These are phyloP conservation scores for Caenorhabditis virilis DNA, from an alignment of 2,888 invertebrate species.

Conservation along the genomic window DNA sequence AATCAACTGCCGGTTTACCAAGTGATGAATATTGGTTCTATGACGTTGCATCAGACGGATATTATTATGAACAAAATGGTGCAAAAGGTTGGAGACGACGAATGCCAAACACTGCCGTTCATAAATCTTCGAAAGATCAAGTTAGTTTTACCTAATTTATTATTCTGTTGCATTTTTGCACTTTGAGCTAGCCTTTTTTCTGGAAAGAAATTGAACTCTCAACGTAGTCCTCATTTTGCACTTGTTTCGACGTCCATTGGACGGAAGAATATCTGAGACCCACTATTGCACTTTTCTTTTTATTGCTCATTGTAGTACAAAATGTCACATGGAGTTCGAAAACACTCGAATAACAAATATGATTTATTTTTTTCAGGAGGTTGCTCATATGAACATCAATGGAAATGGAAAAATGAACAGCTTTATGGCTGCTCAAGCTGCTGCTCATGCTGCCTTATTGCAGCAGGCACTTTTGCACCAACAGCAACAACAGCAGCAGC, in stretches of 20 bases:
- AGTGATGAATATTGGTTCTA: conserved; percentile 51
- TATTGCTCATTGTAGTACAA: neutral
- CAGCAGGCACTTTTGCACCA: conserved; percentile 33
- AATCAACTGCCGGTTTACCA: neutral
- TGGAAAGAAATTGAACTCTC: neutral
- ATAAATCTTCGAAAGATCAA: too few relatives aligned
- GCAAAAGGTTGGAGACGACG: conserved; percentile 58
- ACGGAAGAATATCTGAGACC: too few relatives aligned
- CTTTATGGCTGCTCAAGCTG: conserved; percentile 22
- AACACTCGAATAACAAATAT: too few relatives aligned
- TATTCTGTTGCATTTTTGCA: neutral
- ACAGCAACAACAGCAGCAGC: conserved; percentile 11
- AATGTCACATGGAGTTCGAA: neutral
- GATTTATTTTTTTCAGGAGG: conserved; percentile 24
- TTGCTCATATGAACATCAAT: conserved; percentile 28
- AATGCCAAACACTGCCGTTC: conserved; percentile 43
- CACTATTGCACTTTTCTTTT: neutral
- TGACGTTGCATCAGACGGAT: conserved; percentile 65
- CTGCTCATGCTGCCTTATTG: conserved; percentile 44
- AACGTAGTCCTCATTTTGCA: conserved; percentile 18
- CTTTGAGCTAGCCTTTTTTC: neutral
- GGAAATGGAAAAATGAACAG: conserved; percentile 3
- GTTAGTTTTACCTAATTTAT: conserved; percentile 16
- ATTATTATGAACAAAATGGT: conserved; percentile 67
- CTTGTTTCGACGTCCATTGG: too few relatives aligned